phyloP scores from a whole-genome alignment of 1,140 invertebrate species.

The Mactra quadrangularis region DNA sequence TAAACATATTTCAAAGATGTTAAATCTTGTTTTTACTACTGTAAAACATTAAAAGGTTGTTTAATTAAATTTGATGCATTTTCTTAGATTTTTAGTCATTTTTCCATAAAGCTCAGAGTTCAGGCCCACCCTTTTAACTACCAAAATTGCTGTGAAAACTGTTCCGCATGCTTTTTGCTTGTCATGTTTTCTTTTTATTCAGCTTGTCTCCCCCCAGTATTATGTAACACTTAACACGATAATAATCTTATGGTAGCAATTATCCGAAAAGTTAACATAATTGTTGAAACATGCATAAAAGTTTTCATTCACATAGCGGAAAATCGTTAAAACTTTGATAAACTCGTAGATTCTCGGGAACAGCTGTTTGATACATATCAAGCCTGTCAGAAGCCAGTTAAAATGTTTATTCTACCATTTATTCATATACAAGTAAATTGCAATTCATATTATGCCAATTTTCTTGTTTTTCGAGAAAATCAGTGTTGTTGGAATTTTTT shows the following conservation, averaged over 20 bases:
- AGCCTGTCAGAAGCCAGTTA: constrained; percentile 58
- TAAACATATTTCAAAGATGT: no score
- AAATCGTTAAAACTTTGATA: constrained; percentile 58
- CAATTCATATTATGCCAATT: constrained; percentile 50
- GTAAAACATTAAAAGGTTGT: no score
- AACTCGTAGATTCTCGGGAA: not conserved
- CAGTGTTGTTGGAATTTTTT: constrained; percentile 28
- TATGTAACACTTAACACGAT: constrained; percentile 42
- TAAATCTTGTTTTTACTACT: no score
- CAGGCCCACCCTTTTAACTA: no score
- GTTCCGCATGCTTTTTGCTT: no score
- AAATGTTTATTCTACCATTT: constrained; percentile 57
- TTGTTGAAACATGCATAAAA: constrained; percentile 60
- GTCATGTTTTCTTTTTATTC: no score
- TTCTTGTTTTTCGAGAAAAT: constrained; percentile 42
- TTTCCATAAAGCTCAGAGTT: no score
- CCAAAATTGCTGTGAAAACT: no score
- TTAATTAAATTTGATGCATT: no score
- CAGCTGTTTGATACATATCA: constrained; percentile 54
- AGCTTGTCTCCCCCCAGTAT: constrained; percentile 5
- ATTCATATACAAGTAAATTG: constrained; percentile 48
- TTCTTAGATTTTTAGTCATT: no score
- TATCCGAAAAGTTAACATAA: constrained; percentile 56
- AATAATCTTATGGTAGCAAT: constrained; percentile 42
- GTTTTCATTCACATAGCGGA: constrained; percentile 48